Evolutionary conservation across 2,113 vertebrate species (phyloP).

Genomic region (Microcebus jonahi): DNA sequence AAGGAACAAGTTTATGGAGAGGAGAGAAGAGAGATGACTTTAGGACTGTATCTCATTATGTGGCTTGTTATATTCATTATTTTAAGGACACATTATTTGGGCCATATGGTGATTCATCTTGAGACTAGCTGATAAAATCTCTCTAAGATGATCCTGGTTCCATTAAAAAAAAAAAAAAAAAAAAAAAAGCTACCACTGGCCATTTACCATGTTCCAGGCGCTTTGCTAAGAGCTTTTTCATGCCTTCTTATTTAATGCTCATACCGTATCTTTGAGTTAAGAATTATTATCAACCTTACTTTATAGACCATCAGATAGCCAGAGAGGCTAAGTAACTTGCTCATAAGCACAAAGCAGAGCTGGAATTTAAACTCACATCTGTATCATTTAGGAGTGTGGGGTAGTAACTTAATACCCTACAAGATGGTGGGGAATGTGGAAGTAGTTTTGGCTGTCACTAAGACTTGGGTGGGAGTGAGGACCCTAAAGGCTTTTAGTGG

Average conservation of each 20-base stretch:
- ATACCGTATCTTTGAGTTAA: neutral
- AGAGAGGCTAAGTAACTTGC: neutral
- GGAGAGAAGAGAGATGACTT: neutral
- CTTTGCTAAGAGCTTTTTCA: neutral
- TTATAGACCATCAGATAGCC: neutral
- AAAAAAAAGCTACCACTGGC: neutral
- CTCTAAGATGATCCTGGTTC: neutral
- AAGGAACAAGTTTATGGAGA: neutral
- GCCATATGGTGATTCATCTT: neutral
- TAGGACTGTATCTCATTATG: neutral
- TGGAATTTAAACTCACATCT: neutral
- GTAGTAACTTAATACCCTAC: no score
- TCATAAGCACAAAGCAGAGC: neutral
- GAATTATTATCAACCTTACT: neutral
- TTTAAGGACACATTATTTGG: neutral
- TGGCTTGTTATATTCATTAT: neutral
- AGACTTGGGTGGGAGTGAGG: neutral
- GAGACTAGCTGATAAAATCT: neutral
- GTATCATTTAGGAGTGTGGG: neutral
- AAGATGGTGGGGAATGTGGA: neutral
- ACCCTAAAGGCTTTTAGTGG: neutral
- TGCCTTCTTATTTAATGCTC: neutral
- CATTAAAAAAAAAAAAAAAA: neutral
- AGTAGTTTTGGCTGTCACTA: neutral
- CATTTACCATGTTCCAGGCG: neutral